phyloP scores from a whole-genome alignment of 2,797 vertebrate species.

The Eutrigla gurnardus region DNA sequence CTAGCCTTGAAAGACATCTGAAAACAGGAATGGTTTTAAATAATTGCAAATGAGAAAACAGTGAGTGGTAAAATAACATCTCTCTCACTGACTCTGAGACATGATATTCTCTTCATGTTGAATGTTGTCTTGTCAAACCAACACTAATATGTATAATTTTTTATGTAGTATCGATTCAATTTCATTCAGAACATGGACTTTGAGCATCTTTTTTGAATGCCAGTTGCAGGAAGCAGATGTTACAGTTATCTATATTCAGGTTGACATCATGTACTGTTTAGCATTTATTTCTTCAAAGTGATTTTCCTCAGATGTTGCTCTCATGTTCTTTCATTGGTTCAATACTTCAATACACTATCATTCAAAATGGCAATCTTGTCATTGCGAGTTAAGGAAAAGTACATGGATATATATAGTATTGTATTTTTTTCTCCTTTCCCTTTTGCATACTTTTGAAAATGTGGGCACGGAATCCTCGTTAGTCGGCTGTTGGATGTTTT shows the following conservation, averaged over 20 bases:
- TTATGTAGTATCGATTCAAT: not conserved
- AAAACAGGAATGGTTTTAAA: not conserved
- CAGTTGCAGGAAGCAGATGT: too few relatives aligned
- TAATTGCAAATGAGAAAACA: not conserved
- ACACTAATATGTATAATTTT: not conserved
- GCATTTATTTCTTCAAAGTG: too few relatives aligned
- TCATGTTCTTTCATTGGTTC: too few relatives aligned
- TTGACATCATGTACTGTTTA: too few relatives aligned
- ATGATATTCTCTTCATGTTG: not conserved
- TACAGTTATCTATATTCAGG: too few relatives aligned
- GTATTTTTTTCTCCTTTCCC: too few relatives aligned
- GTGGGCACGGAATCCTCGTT: not conserved
- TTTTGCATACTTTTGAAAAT: not conserved
- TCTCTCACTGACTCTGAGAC: not conserved
- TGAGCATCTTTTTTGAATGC: fast-evolving
- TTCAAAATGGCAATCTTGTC: not conserved
- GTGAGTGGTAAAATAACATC: not conserved
- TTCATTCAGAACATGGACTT: not conserved
- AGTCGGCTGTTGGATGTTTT: constrained; percentile 7
- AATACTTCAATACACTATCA: not conserved
- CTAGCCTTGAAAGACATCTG: not conserved
- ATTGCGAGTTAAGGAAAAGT: too few relatives aligned
- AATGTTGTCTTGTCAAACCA: constrained; percentile 11
- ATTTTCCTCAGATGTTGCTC: too few relatives aligned
- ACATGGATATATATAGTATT: too few relatives aligned